phyloP scores from a whole-genome alignment of 2,797 vertebrate species.

The Muscicapa striata region DNA sequence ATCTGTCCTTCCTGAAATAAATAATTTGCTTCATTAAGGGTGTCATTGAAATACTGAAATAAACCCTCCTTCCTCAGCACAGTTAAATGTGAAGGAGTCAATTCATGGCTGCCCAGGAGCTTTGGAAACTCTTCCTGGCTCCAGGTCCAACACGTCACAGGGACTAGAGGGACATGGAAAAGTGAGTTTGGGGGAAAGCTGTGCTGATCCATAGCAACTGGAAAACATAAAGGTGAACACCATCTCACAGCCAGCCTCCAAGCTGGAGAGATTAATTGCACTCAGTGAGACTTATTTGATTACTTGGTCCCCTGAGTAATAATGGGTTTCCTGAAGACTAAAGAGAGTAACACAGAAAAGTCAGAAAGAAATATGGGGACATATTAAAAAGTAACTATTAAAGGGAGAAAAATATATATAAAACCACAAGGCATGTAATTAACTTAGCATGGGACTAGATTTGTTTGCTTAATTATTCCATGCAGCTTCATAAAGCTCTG shows the following conservation, averaged over 20 bases:
- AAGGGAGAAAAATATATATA: constrained; percentile 34
- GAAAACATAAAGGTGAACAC: constrained; percentile 5
- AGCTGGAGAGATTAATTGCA: constrained; percentile 44
- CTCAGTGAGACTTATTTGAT: constrained; percentile 25
- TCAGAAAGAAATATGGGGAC: constrained; percentile 60
- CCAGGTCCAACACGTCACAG: not conserved
- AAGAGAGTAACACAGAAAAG: constrained; percentile 47
- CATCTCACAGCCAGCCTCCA: not conserved
- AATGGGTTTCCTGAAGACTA: constrained; percentile 56
- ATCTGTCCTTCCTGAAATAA: not conserved
- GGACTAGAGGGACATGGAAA: not conserved
- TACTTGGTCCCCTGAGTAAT: constrained; percentile 53
- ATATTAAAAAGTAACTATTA: constrained; percentile 55
- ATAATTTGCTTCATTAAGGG: not conserved
- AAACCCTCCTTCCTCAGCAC: not conserved
- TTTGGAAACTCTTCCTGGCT: not conserved
- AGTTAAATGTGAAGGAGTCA: not conserved
- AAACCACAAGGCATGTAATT: constrained; percentile 62
- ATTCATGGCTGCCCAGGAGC: not conserved
- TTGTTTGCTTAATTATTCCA: constrained; percentile 65
- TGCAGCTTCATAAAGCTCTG: constrained; percentile 45
- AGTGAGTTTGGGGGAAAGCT: not conserved
- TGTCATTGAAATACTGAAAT: not conserved
- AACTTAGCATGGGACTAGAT: constrained; percentile 50
- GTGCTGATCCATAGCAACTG: not conserved